phyloP scores from a whole-genome alignment of 2,888 invertebrate species.

The Eupithecia subumbrata region DNA sequence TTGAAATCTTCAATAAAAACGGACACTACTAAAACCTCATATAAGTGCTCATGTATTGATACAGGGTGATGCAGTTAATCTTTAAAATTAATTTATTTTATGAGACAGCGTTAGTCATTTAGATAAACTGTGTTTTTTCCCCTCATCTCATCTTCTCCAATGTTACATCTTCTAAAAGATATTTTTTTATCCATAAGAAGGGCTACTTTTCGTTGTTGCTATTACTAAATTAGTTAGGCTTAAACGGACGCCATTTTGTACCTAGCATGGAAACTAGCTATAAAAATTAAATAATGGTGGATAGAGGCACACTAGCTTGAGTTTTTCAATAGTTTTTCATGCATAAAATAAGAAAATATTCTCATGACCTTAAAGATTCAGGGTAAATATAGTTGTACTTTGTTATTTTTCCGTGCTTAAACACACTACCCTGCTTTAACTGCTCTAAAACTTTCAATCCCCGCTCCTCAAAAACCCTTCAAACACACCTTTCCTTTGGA shows the following conservation, averaged over 20 bases:
- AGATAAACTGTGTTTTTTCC: background rate
- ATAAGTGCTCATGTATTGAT: slow-evolving; percentile 31
- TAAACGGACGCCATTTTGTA: no score
- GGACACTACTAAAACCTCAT: slow-evolving; percentile 40
- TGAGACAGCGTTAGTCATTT: background rate
- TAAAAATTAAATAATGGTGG: background rate
- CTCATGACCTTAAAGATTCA: background rate
- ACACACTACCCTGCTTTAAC: background rate
- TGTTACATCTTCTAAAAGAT: no score
- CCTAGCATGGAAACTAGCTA: no score
- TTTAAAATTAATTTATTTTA: background rate
- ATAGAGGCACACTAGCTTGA: background rate
- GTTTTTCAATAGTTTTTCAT: no score
- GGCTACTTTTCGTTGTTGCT: no score
- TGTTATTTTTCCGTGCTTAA: background rate
- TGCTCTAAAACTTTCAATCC: background rate
- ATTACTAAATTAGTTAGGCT: no score
- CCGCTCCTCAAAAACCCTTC: background rate
- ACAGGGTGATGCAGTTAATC: slow-evolving; percentile 26
- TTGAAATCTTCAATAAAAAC: slow-evolving; percentile 42
- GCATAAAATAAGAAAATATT: no score
- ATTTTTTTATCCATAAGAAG: no score
- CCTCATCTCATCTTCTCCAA: no score
- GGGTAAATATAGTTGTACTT: background rate
- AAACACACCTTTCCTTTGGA: background rate